Evolutionary conservation across 2,113 vertebrate genomes (phyloP), one percentile per base, ranked within the genome.

Genomic region (Carlito syrichta): DNA sequence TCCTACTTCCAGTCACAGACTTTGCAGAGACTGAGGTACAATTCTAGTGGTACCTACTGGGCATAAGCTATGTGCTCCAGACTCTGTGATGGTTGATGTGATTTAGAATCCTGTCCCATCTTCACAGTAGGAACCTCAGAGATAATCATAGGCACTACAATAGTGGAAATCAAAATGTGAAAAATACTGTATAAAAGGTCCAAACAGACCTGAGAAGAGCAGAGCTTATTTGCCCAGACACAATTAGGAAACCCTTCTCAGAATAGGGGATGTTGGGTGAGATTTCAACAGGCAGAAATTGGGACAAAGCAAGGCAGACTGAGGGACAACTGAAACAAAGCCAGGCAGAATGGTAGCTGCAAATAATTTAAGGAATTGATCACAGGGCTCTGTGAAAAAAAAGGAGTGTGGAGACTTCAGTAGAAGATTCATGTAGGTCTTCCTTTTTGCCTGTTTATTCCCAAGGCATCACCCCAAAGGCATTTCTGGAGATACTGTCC

Each of bases 1-100:
- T 10, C 25, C 25, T 38, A 2, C 27, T 2, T 68, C 19, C 27
- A 45, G 1, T 8, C 3, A 0, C 30, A 52, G 40, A 38, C 48
- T 88, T 35, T 30, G 19, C 14, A 52, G 32, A 17, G 30, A 12
- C 19, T 69, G 50, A 40, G 19, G 40, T 60, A 16, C 19, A 23
- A 19, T 11, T 79, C n/a, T 40, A 12, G 40, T 79, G 50, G 27
- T 6, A 43, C 35, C 78, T 83, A 38, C 12, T 60, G 19, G 66
- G 3, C 1, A 3, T 73, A 14, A 32, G 25, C 54, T 68, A 20
- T 74, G 58, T 43, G 32, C 14, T 86, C n/a, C 23, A 60, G 5
- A 23, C 68, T 45, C 23, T 23, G 35, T 32, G 6, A 19, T 23
- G 4, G 27, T 17, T 19, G 35, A 12, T 8, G 23, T 45, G 35